phyloP scores from a whole-genome alignment of 2,113 vertebrate genomes.

The Herpailurus yagouaroundi region DNA sequence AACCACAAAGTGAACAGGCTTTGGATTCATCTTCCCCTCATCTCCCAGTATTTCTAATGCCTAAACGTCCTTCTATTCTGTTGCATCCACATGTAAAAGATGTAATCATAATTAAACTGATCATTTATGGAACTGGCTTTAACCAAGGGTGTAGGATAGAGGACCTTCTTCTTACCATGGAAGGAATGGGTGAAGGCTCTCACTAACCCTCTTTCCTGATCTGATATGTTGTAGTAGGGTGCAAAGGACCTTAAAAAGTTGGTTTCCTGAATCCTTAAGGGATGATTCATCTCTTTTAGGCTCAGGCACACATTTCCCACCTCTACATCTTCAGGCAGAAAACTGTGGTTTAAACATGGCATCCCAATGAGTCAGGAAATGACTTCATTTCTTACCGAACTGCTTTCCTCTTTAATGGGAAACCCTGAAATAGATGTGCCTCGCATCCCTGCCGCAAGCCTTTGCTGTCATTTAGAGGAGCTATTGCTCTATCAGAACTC shows the following conservation, averaged over 20 bases:
- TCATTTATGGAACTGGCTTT: conserved; percentile 49
- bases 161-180: conserved; percentile 1
- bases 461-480: conserved; percentile 83
- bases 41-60: conserved; percentile 22
- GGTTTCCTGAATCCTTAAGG: conserved; percentile 55
- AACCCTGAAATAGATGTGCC: conserved; percentile 73
- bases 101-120: background rate
- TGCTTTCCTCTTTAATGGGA: conserved; percentile 76
- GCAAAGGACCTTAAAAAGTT: conserved; percentile 33
- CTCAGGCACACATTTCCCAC: conserved; percentile 56
- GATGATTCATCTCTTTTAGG: conserved; percentile 64
- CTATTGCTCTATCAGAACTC: conserved; percentile 83
- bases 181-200: conserved; percentile 13
- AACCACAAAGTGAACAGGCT: background rate
- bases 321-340: conserved; percentile 59
- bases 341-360: conserved; percentile 70
- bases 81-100: background rate
- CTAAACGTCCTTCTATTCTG: background rate
- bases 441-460: conserved; percentile 76
- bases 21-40: background rate
- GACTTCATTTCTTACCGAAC: conserved; percentile 76
- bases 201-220: background rate
- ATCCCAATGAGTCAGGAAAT: conserved; percentile 76
- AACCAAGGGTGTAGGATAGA: background rate
- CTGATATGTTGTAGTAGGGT: background rate